Base-by-base conservation (phyloP, 2,113 vertebrate genomes). In the Bos javanicus region DNA sequence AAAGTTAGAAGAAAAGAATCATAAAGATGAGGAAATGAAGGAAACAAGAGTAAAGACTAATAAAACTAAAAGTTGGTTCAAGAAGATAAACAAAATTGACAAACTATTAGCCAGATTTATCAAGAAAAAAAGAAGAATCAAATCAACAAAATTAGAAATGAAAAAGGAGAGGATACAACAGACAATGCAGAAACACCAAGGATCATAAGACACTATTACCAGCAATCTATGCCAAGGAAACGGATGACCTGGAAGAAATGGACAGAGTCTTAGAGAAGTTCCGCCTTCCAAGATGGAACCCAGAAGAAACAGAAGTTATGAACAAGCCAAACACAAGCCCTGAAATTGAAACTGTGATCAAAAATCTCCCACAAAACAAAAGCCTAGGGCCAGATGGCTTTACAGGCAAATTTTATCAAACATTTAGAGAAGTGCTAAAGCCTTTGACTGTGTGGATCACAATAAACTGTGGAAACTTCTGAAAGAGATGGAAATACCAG, bases 201-300 rank as follows among this genome's bases (percentile, higher is more conserved):
- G 67, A 12, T 6, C 19, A 0, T 36, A 3, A 71, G n/a, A 71
- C 1, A 36, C n/a, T 0, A 23, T 11, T 3, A 23, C 10, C 23
- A 36, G 64, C n/a, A 71, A 1, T n/a, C 64, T 1, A 6, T 36
- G 19, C 67, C n/a, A 5, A 12, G 12, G 12, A 71, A 71, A 21
- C 3, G 4, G n/a, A 71, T 6, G 6, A 36, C n/a, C 17, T 36
- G 17, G 64, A 12, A 21, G 64, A 71, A 36, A 36, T 0, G 64
- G 17, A 12, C 64, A 71, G 19, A 21, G 1, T 11, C n/a, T 36
- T 71, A 21, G 9, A 71, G 62, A 64, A 64, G 64, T 12, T 71
- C 64, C 12, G n/a, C n/a, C n/a, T 71, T 36, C 64, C n/a, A 71
- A 71, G 64, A 36, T 11, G n/a, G n/a, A 71, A 23, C 64, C 64